Evolutionary conservation across 2,888 invertebrate species (phyloP), one percentile per base, ranked within the genome.

Genomic region (Onchidella celtica): DNA sequence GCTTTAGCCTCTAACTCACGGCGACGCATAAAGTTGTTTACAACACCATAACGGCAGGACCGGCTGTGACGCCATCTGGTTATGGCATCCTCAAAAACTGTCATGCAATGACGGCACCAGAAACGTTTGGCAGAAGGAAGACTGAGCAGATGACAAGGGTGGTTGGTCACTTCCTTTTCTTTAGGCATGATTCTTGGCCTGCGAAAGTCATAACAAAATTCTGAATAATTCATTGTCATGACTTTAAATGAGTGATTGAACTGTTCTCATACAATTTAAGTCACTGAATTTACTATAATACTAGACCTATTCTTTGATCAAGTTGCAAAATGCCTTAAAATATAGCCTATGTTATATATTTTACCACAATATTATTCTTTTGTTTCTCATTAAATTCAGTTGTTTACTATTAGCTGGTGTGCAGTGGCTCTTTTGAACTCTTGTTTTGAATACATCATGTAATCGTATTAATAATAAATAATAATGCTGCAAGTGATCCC

Each of bases 81-180:
- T 40, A 91, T 91, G n/a, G 91, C 89, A 84, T 91, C 90, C 80
- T 89, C 89, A 84, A 91, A 91, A 82, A 88, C 89, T 83, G 89
- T 87, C 89, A 90, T 90, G 81, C 91, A 91, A 83, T 91, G 91
- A 3, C 91, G 87, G 80, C 91, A 91, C 90, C 90, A 90, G 83
- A 90, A 91, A 6, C 89, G 80, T 66, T 89, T 89, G 24, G 89
- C 89, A 77, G 88, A 87, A 36, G 91, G 90, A 24, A 90, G 88
- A 83, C 91, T 91, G 70, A 91, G 87, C 72, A 89, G 86, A 85
- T 91, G 91, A 83, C 91, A 91, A 55, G 91, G 91, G 80, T 91
- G 91, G n/a, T 83, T 84, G n/a, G 87, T 85, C 11, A 84, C 17
- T 36, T 76, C 75, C 34, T 75, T 84, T n/a, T 57, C 66, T 36